A percentile compares a stretch with the other conserved stretches of the same genome.
Evolutionary conservation across 2,113 vertebrate genomes (phyloP).

Genomic region (Athene noctua): DNA sequence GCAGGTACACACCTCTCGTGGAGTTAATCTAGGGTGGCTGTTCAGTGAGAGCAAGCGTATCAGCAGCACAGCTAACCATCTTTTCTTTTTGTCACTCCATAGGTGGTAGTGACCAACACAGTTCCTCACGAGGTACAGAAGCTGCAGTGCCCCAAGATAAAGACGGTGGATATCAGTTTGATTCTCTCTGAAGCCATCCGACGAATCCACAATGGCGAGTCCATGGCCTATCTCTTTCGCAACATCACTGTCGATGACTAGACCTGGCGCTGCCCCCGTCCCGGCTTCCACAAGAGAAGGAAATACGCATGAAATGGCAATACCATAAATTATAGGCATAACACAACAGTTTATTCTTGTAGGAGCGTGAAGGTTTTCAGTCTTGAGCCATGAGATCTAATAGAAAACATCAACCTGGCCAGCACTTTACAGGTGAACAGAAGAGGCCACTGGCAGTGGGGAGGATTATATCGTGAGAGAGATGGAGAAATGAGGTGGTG

Average conservation of each 20-base stretch:
- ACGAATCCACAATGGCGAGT: slow-evolving; percentile 98
- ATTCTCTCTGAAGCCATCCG: slow-evolving; percentile 95
- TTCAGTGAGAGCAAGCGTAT: not conserved
- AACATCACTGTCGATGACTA: slow-evolving; percentile 97
- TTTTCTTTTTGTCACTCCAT: not conserved
- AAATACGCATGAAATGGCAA: slow-evolving; percentile 32
- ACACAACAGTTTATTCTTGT: slow-evolving; percentile 36
- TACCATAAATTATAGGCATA: slow-evolving; percentile 5
- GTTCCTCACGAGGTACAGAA: slow-evolving; percentile 98
- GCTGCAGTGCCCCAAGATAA: slow-evolving; percentile 98
- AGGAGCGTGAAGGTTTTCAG: slow-evolving; percentile 25
- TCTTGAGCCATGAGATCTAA: slow-evolving; percentile 13
- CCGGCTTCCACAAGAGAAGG: not conserved
- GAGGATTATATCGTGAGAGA: not conserved
- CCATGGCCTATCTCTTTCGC: slow-evolving; percentile 98
- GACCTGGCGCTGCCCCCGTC: not conserved
- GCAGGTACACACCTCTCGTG: not conserved
- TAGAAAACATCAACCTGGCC: slow-evolving; percentile 15
- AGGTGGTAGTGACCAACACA: slow-evolving; percentile 99
- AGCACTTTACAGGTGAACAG: slow-evolving; percentile 38
- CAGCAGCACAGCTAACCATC: not conserved
- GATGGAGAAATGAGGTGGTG: not conserved
- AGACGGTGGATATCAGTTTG: slow-evolving; percentile 98
- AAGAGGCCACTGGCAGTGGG: not conserved
- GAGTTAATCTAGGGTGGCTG: not conserved